phyloP scores from a whole-genome alignment of 2,113 vertebrate species.

The Pseudonaja textilis region DNA sequence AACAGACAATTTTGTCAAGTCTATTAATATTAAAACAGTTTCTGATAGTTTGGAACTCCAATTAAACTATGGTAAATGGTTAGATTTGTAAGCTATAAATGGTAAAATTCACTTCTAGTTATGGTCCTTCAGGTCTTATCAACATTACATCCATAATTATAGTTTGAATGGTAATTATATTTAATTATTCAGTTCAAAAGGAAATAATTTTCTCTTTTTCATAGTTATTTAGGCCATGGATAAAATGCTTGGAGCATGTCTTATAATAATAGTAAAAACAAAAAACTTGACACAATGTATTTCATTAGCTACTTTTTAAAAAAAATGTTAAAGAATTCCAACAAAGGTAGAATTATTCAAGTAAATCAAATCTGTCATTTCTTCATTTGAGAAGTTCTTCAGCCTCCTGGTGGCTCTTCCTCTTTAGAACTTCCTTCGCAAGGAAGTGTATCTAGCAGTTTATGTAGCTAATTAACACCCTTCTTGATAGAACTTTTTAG shows the following conservation, averaged over 20 bases:
- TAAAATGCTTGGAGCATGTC: constrained; percentile 46
- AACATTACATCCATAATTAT: constrained; percentile 70
- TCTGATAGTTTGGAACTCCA: constrained; percentile 71
- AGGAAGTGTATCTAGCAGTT: not conserved
- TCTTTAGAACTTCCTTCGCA: not conserved
- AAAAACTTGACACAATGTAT: constrained; percentile 24
- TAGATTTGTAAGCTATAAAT: constrained; percentile 76
- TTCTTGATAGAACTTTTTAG: not conserved
- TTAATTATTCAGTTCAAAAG: constrained; percentile 73
- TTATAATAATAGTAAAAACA: constrained; percentile 44
- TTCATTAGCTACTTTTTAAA: constrained; percentile 13
- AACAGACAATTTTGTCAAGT: constrained; percentile 63
- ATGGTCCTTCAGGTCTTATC: constrained; percentile 68
- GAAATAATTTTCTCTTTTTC: constrained; percentile 62
- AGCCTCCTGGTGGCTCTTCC: not conserved
- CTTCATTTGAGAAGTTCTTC: constrained; percentile 51
- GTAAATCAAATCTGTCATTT: constrained; percentile 67
- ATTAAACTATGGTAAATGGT: constrained; percentile 70
- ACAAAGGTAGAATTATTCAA: constrained; percentile 46
- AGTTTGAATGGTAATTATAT: constrained; percentile 74
- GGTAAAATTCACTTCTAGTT: constrained; percentile 65
- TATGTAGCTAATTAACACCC: not conserved
- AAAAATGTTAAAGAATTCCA: constrained; percentile 47
- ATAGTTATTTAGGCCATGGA: constrained; percentile 52
- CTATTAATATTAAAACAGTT: constrained; percentile 71